Evolutionary conservation across 2,797 vertebrate genomes (phyloP), one percentile per base, ranked within the genome.

Genomic region (Luscinia megarhynchos): DNA sequence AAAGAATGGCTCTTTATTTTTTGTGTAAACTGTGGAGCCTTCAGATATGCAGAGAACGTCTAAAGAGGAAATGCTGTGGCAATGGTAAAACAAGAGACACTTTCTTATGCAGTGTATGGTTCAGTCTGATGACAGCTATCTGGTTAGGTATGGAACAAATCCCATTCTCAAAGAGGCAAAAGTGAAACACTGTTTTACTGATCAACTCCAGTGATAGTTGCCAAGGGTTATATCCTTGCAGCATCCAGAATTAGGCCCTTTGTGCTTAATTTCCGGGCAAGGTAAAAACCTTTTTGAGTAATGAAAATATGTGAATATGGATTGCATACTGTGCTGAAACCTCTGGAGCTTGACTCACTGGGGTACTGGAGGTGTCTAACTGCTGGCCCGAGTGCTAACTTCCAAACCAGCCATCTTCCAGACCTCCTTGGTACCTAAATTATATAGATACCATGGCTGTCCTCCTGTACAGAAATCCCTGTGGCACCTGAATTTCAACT

Each of bases 401-500:
- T 95, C 41, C 61, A 89, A 76, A 87, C 64, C n/a, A 81, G 15
- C 46, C 58, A 74, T 61, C 82, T 58, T 85, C 58, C 83, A 91
- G 59, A 75, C 69, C 76, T 86, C 43, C 46, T 66, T 18, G 36
- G 66, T 69, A 72, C 40, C 82, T 78, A 86, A 92, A 94, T 83
- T 87, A 68, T 64, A 89, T 2, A 76, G 91, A 63, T 46, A 62
- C 11, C 24, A 1, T 20, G 48, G 46, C 58, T 91, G 50, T 75
- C 15, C 78, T 74, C 38, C 46, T n/a, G 29, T 53, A 54, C 69
- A 78, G 69, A 85, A 91, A 89, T 94, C 62, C 73, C 73, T 12
- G 15, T 38, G 80, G 74, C 66, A 96, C 69, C 79, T 84, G 85
- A 94, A 93, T 94, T 91, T 93, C 93, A 91, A 53, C 83, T 90